phyloP scores from a whole-genome alignment of 2,113 vertebrate genomes.

The Pseudonaja textilis region DNA sequence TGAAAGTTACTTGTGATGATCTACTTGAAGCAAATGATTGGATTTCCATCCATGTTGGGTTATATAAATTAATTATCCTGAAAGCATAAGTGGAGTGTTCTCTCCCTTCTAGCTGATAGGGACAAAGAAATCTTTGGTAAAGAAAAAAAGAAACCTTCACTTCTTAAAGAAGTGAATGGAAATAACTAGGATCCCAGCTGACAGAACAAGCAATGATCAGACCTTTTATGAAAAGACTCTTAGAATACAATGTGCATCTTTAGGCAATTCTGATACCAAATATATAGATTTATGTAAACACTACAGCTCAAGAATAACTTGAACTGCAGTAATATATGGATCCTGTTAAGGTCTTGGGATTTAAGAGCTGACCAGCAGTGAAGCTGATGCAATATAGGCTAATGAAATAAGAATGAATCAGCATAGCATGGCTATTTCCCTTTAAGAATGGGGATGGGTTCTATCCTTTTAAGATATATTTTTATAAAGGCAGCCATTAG shows the following conservation, averaged over 20 bases:
- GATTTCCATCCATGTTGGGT: background rate
- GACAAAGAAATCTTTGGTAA: background rate
- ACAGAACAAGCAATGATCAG: background rate
- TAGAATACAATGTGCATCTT: background rate
- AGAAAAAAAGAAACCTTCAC: background rate
- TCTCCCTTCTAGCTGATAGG: background rate
- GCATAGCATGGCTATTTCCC: no score
- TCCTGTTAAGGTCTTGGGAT: no score
- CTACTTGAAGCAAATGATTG: background rate
- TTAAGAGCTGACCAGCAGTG: no score
- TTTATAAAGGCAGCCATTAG: no score
- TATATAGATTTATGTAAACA: background rate
- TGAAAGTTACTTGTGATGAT: background rate
- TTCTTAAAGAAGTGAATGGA: background rate
- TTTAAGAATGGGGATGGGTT: no score
- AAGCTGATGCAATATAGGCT: no score
- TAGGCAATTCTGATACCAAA: background rate
- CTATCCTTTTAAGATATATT: no score
- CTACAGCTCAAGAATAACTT: background rate
- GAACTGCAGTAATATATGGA: background rate
- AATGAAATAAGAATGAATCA: no score
- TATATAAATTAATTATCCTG: background rate
- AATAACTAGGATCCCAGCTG: background rate
- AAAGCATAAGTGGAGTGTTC: background rate
- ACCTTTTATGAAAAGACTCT: background rate